A percentile compares a stretch with the other conserved stretches of the same genome.
phyloP scores from a whole-genome alignment of 2,888 invertebrate genomes.

The Disparrhopalites patrizii region DNA sequence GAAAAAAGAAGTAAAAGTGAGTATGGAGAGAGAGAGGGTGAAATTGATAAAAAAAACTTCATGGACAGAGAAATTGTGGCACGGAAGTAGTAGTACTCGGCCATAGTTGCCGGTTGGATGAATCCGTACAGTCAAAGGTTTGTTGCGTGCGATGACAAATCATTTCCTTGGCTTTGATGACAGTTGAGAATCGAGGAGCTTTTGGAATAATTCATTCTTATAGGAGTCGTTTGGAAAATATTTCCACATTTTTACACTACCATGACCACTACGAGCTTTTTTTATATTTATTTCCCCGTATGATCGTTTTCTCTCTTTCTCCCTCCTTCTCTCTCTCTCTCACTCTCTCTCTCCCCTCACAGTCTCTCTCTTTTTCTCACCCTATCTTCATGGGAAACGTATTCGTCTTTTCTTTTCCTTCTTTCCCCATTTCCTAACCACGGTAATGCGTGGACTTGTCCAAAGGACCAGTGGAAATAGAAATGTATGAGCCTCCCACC shows the following conservation, averaged over 20 bases:
- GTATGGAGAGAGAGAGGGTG: too few relatives aligned
- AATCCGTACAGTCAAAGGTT: conserved; percentile 35
- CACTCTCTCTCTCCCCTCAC: not conserved
- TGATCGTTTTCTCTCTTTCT: not conserved
- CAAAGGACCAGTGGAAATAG: too few relatives aligned
- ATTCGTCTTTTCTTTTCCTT: not conserved
- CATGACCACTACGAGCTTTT: not conserved
- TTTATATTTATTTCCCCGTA: not conserved
- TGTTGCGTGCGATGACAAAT: conserved; percentile 46
- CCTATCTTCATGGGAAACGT: too few relatives aligned
- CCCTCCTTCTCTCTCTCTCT: not conserved
- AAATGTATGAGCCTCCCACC: too few relatives aligned
- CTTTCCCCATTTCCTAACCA: not conserved
- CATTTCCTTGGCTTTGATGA: conserved; percentile 44
- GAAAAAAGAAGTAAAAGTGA: conserved; percentile 14
- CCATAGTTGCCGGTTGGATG: conserved; percentile 40
- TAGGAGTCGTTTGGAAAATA: not conserved
- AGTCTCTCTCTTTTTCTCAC: too few relatives aligned
- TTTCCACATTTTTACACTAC: not conserved
- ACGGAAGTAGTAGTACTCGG: conserved; percentile 38
- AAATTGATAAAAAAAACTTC: too few relatives aligned
- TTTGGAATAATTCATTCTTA: conserved; percentile 23
- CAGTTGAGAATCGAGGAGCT: conserved; percentile 27
- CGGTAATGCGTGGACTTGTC: not conserved
- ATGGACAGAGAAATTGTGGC: conserved; percentile 12